Conservation (phyloP, 2,888 invertebrate species). For the Pseudanteris insignis region DNA sequence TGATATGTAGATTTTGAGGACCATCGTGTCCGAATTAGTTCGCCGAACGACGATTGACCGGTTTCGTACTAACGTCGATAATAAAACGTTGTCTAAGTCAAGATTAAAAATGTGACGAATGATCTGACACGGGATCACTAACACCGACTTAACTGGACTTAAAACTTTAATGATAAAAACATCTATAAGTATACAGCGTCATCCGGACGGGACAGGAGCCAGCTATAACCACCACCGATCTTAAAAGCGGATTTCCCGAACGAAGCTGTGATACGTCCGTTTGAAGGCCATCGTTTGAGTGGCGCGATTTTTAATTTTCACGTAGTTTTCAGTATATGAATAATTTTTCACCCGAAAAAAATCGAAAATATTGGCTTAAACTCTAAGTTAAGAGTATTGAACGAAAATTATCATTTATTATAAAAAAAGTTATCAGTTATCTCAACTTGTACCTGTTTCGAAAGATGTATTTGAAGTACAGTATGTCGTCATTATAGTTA, state of each 20-base stretch:
- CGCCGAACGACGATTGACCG: slow-evolving; percentile 28
- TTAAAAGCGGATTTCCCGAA: slow-evolving; percentile 5
- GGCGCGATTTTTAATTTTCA: background rate
- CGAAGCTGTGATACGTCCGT: slow-evolving; percentile 4
- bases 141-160: slow-evolving; percentile 45
- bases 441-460: no score
- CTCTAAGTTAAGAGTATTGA: no score
- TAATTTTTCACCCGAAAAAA: no score
- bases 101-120: slow-evolving; percentile 34
- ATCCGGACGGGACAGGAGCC: slow-evolving; percentile 36
- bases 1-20: slow-evolving; percentile 89
- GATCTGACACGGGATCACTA: slow-evolving; percentile 39
- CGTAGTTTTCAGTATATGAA: background rate
- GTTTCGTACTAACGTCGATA: slow-evolving; percentile 34
- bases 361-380: no score
- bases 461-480: no score
- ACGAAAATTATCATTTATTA: background rate
- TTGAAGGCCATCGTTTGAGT: slow-evolving; percentile 9
- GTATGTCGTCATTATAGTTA: no score
- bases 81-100: slow-evolving; percentile 33
- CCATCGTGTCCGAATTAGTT: slow-evolving; percentile 70
- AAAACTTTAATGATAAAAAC: slow-evolving; percentile 46
- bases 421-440: no score
- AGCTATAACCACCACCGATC: slow-evolving; percentile 9
- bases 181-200: slow-evolving; percentile 42